Base-by-base conservation (phyloP, 2,113 vertebrate genomes). In the Salvator merianae region DNA sequence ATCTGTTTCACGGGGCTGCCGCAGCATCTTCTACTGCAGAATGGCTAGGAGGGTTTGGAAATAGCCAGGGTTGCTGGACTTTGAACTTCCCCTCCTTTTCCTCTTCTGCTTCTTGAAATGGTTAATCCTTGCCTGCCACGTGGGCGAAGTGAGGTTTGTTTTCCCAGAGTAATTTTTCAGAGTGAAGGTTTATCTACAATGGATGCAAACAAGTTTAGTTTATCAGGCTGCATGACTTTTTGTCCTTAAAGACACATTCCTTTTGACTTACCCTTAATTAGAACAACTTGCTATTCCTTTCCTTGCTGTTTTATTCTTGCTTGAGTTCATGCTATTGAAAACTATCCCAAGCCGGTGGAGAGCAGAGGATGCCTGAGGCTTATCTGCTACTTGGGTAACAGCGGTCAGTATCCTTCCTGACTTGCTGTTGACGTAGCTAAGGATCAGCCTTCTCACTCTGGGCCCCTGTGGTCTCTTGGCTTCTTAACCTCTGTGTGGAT, bases 311-410 rank as follows among this genome's bases (percentile, higher is more conserved):
- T 71, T 83, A 85, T 81, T 75, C 83, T 5, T n/a, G 84, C 1
- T n/a, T 9, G 0, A 66, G 20, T 90, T 91, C 83, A 86, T 72
- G 90, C 83, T 90, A 86, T 87, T 77, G 78, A 3, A 72, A 86
- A 86, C 81, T 53, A 2, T 16, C 13, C 4, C 47, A 53, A 79
- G 2, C 43, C 36, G 3, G 59, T 18, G 32, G 10, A 43, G 5
- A 8, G 0, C 1, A 5, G 0, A 55, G 65, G 40, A 72, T 10
- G 73, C 62, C 81, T 75, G 24, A 30, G 9, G 30, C 26, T 79
- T 55, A 26, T 20, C 38, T 7, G 28, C 14, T 28, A 7, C 34
- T 47, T 47, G 2, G 43, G 6, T 47, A 68, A 71, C 36, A 68
- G 16, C 32, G 32, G 13, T 10, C 12, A 20, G 20, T 20, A 70